Conservation (phyloP, 2,888 invertebrate genomes). For the Hermaeophaga mercurialis region DNA sequence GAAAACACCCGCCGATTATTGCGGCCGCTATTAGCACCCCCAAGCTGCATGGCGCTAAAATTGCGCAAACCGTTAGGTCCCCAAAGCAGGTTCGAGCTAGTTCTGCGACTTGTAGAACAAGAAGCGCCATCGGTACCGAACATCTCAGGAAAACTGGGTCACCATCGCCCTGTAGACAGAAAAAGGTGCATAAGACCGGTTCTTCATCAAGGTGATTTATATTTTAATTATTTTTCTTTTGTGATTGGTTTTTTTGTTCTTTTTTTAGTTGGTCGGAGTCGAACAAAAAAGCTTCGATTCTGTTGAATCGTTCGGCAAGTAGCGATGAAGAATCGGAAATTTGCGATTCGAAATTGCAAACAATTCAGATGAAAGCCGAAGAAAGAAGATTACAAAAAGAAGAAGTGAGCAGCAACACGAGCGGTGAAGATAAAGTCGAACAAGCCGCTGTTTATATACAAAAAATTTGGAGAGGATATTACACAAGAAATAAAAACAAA, state of each 20-base stretch:
- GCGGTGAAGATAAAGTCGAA: constrained; percentile 55
- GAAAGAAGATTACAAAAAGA: constrained; percentile 52
- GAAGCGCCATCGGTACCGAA: constrained; percentile 32
- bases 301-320: constrained; percentile 52
- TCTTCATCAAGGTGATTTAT: constrained; percentile 35
- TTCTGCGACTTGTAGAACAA: constrained; percentile 14
- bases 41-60: constrained; percentile 6
- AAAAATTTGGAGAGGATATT: constrained; percentile 85
- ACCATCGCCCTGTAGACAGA: constrained; percentile 38
- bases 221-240: too few species aligned
- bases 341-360: constrained; percentile 69
- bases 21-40: neutral
- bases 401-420: constrained; percentile 46
- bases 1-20: constrained; percentile 23
- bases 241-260: too few species aligned
- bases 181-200: constrained; percentile 24
- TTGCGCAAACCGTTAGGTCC: constrained; percentile 38
- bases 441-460: constrained; percentile 80
- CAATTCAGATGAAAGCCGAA: constrained; percentile 67
- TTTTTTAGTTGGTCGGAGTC: constrained; percentile 35
- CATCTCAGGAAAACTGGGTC: constrained; percentile 37
- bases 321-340: constrained; percentile 71
- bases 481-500: constrained; percentile 74
- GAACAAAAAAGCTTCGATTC: constrained; percentile 47
- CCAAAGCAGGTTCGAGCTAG: constrained; percentile 40